A percentile compares a stretch with the other conserved stretches of the same genome.
These are phyloP conservation scores for Meiosimyza decipiens DNA, from an alignment of 2,888 invertebrate species.

Conservation along the genomic window DNA sequence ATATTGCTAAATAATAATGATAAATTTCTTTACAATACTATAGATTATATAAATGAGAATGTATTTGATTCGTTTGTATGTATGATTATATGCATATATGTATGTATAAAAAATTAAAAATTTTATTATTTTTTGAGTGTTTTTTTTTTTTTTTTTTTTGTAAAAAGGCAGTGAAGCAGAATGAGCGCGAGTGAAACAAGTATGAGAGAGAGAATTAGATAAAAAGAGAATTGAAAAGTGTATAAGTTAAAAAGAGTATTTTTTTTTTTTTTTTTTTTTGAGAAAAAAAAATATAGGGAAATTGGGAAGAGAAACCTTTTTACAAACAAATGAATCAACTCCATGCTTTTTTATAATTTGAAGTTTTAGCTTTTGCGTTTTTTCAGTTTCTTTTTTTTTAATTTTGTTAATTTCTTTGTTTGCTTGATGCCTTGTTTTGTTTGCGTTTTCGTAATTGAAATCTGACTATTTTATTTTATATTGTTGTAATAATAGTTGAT, in stretches of 20 bases:
- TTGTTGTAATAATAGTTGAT: conserved; percentile 23
- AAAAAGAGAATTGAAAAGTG: conserved; percentile 9
- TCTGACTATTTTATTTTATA: conserved; percentile 19
- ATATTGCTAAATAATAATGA: conserved; percentile 14
- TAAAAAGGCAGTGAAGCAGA: conserved; percentile 18
- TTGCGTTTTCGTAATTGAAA: conserved; percentile 27
- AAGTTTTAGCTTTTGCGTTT: conserved; percentile 2
- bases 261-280: background rate
- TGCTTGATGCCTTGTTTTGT: no score
- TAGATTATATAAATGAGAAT: background rate
- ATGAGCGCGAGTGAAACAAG: conserved; percentile 1
- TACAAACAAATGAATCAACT: conserved; percentile 25
- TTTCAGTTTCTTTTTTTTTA: background rate
- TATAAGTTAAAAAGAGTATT: background rate
- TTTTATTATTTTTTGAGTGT: no score
- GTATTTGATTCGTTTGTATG: background rate
- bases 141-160: conserved; percentile 9
- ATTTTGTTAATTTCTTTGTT: background rate
- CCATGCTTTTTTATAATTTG: conserved; percentile 14
- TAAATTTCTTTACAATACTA: conserved; percentile 22
- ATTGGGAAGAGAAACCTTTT: conserved; percentile 11
- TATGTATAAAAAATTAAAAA: no score
- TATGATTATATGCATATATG: background rate
- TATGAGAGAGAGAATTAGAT: background rate
- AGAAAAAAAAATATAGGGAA: background rate